A percentile compares a stretch with the other conserved stretches of the same genome.
Evolutionary conservation across 2,888 invertebrate genomes (phyloP).

Genomic region (Psylliodes chrysocephalus): DNA sequence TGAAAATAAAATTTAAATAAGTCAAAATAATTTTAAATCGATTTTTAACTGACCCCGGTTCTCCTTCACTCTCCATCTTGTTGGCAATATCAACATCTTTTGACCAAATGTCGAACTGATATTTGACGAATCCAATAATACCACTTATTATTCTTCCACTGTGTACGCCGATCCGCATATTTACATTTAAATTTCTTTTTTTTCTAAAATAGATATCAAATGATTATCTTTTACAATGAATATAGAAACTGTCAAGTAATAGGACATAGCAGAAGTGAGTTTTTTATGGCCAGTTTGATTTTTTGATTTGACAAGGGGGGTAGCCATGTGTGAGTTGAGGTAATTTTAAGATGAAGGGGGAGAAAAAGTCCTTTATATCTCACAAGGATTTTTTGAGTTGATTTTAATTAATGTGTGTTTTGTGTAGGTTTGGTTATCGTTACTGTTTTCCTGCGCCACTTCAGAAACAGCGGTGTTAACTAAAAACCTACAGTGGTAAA

Average conservation of each 20-base stretch:
- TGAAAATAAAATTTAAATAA: conserved; percentile 53
- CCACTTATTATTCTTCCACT: conserved; percentile 92
- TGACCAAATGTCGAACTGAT: conserved; percentile 97
- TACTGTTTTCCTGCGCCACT: too few relatives aligned
- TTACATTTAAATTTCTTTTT: conserved; percentile 83
- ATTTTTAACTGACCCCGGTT: conserved; percentile 75
- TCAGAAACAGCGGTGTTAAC: too few relatives aligned
- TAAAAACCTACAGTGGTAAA: too few relatives aligned
- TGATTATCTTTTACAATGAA: conserved; percentile 9
- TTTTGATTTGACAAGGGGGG: too few relatives aligned
- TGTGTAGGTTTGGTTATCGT: too few relatives aligned
- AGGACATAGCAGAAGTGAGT: too few relatives aligned
- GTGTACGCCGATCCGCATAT: conserved; percentile 97
- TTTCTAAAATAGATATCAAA: conserved; percentile 67
- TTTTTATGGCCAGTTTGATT: too few relatives aligned
- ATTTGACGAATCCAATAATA: conserved; percentile 90
- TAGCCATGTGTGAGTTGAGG: too few relatives aligned
- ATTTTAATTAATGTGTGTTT: too few relatives aligned
- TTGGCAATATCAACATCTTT: conserved; percentile 95
- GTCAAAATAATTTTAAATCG: not conserved
- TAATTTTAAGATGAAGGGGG: too few relatives aligned
- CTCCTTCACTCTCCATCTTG: conserved; percentile 92
- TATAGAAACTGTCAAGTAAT: not conserved
- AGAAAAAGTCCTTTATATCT: too few relatives aligned
- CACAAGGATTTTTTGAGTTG: too few relatives aligned